These are phyloP conservation scores for Tetrao urogallus DNA, from an alignment of 2,113 vertebrate species.

Conservation along the genomic window DNA sequence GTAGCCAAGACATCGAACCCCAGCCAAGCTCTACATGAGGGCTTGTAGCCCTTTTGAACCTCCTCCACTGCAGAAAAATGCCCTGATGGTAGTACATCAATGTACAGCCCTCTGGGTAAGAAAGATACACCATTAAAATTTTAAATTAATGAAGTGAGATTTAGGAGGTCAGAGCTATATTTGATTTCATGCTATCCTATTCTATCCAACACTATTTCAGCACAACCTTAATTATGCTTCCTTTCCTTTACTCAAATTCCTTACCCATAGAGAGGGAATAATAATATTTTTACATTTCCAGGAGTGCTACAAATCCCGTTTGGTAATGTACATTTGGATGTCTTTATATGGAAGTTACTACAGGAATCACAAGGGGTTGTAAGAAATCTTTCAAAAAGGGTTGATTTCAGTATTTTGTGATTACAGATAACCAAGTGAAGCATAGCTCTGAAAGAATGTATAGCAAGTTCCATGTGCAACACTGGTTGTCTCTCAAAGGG, in stretches of 20 bases:
- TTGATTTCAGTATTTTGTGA: background rate
- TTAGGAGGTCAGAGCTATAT: background rate
- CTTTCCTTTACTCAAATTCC: background rate
- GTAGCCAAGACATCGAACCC: background rate
- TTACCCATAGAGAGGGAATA: background rate
- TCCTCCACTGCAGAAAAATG: background rate
- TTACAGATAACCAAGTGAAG: background rate
- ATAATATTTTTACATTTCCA: background rate
- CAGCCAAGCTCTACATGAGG: background rate
- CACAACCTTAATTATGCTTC: background rate
- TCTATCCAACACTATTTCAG: background rate
- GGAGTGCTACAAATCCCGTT: background rate
- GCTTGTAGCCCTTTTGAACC: background rate
- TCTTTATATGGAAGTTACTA: background rate
- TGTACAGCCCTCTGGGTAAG: background rate
- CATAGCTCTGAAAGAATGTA: background rate
- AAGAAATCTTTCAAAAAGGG: background rate
- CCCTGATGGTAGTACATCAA: background rate
- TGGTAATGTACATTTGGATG: background rate
- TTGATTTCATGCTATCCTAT: background rate
- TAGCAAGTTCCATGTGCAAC: background rate
- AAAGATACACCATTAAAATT: background rate
- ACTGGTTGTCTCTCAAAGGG: background rate
- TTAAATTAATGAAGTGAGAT: conserved; percentile 10
- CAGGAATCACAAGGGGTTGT: background rate